Base-by-base conservation (phyloP, 2,113 vertebrate species). In the Tachuris rubrigastra region DNA sequence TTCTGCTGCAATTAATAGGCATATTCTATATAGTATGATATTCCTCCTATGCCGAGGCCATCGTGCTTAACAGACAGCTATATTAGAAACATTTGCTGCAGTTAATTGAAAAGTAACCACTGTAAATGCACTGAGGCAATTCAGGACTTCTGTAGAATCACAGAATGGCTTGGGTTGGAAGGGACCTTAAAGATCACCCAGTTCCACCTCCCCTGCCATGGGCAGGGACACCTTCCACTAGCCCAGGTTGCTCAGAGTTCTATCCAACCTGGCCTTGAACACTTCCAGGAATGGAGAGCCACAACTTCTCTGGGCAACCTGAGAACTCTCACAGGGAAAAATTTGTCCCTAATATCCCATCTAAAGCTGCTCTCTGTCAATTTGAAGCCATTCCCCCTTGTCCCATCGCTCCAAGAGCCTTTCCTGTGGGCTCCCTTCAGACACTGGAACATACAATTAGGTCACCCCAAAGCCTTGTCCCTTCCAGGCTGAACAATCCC, bases 361-460 rank as follows among this genome's bases (percentile, higher is more conserved):
- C 27, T 37, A 24, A 81, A 50, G 35, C 76, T 80, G 11, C 42
- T 73, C 31, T 24, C 44, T 74, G 17, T 12, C 50, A 23, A 18
- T 39, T 23, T 37, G 60, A 44, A 52, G 60, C 77, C 33, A 14
- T 66, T 52, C 37, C 52, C 67, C 85, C 7, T 8, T 66, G 37
- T 39, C 52, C 59, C 59, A 68, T 24, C 42, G 9, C 24, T 59
- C 76, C 31, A 59, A 59, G 12, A 59, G 14, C 56, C 56, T 59
- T 59, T n/a, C 37, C 67, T 39, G 37, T 20, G 5, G 69, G 33
- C 19, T 89, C 44, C 39, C 27, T 65, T n/a, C 44, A 50, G 8
- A 18, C 35, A 5, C 68, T n/a, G n/a, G n/a, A n/a, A n/a, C n/a
- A n/a, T n/a, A n/a, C 44, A 6, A 0, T 50, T 2, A 20, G 23